Evolutionary conservation across 2,797 vertebrate species (phyloP).

Genomic region (Trachurus trachurus): DNA sequence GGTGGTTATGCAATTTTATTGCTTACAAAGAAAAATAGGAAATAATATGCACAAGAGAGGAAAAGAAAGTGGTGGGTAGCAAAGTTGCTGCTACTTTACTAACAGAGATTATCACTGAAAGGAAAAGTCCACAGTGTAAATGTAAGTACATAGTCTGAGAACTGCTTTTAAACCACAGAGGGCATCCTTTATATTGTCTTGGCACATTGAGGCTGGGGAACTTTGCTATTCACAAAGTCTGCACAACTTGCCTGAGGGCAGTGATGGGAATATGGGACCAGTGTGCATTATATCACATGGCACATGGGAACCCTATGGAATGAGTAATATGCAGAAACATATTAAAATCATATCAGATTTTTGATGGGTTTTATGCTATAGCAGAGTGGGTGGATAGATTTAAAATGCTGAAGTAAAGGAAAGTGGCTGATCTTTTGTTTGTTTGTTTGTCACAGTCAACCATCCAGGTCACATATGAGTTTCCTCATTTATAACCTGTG

Average conservation of each 20-base stretch:
- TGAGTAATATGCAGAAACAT: slow-evolving; percentile 30
- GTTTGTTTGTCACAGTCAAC: not conserved
- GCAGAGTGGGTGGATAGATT: slow-evolving; percentile 5
- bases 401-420: slow-evolving; percentile 6
- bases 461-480: not conserved
- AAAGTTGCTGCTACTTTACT: slow-evolving; percentile 10
- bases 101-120: slow-evolving; percentile 7
- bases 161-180: slow-evolving; percentile 26
- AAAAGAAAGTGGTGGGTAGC: slow-evolving; percentile 7
- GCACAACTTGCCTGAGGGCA: slow-evolving; percentile 20
- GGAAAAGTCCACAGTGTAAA: slow-evolving; percentile 7
- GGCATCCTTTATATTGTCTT: slow-evolving; percentile 36
- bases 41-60: slow-evolving; percentile 15
- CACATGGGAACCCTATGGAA: slow-evolving; percentile 25
- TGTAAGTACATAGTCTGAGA: not conserved
- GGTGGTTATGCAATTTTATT: slow-evolving; percentile 8
- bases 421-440: not conserved
- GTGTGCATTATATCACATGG: slow-evolving; percentile 36
- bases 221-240: slow-evolving; percentile 31
- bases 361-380: slow-evolving; percentile 13
- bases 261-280: slow-evolving; percentile 27
- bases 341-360: slow-evolving; percentile 33
- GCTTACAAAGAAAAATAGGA: slow-evolving; percentile 20
- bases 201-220: slow-evolving; percentile 29
- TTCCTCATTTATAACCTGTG: slow-evolving; percentile 52